Evolutionary conservation across 2,888 invertebrate species (phyloP).

Genomic region (Drosophila prolongata): DNA sequence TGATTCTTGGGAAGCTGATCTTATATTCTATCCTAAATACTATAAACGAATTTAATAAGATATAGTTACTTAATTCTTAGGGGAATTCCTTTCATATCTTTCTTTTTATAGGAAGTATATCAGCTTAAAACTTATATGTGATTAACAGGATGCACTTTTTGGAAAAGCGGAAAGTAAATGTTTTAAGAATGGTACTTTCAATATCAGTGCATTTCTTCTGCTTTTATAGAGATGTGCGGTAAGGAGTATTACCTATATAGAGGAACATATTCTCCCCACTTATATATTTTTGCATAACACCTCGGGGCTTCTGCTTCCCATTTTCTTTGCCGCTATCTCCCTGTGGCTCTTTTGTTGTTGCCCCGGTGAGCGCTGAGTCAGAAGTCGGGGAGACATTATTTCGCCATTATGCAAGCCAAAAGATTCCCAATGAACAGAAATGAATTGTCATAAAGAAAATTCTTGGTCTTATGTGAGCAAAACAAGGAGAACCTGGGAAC

Average conservation of each 20-base stretch:
- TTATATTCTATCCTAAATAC: no score
- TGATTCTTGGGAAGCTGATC: no score
- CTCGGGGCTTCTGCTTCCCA: neutral
- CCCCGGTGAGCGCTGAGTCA: constrained; percentile 3
- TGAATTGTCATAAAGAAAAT: constrained; percentile 37
- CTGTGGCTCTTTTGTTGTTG: constrained; percentile 11
- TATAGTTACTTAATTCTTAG: no score
- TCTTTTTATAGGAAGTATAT: no score
- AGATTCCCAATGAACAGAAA: constrained; percentile 39
- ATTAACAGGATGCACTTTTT: no score
- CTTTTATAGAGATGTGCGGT: no score
- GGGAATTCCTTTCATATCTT: no score
- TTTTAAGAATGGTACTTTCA: neutral
- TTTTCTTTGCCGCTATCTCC: constrained; percentile 5
- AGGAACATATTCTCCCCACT: no score
- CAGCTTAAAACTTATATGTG: no score
- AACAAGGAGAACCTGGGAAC: constrained; percentile 14
- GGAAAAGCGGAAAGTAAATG: neutral
- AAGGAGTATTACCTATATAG: no score
- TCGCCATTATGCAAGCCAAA: constrained; percentile 40
- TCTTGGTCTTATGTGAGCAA: constrained; percentile 36
- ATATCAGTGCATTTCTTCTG: no score
- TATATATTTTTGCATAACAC: constrained; percentile 10
- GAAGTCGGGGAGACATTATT: constrained; percentile 14
- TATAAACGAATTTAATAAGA: no score